Base-by-base conservation (phyloP, 2,888 invertebrate species). In the Druceiella hillmani region DNA sequence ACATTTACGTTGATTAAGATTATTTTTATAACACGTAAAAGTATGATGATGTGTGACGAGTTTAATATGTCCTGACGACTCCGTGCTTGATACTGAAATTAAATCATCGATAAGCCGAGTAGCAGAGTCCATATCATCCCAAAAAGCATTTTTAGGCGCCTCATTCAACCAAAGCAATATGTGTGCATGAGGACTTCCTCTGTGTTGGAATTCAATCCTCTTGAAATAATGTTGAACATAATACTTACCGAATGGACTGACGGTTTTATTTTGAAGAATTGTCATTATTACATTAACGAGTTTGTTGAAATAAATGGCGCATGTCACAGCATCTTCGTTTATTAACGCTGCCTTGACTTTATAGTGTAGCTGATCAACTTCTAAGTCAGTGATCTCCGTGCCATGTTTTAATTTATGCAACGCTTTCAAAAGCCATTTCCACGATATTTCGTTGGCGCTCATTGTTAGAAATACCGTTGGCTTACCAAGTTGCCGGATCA, bases 21-120 rank as follows among this genome's bases (percentile, higher is more conserved):
- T n/a, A n/a, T n/a, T n/a, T n/a, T n/a, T n/a, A n/a, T n/a, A n/a
- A 43, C 55, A 54, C 3, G 54, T 55, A 36, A 50, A 51, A 2
- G 54, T 55, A 36, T 55, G 55, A 12, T 51, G 51, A 37, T 57
- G 55, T 7, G 44, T 48, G 46, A 53, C 51, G 12, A 52, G 36
- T 24, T 44, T 39, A 10, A 47, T 49, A 38, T 50, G 36, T 6
- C 42, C 44, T 2, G 50, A 47, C 20, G 49, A 41, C 30, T 44
- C 44, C 6, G 24, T 11, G 12, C 28, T 36, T 1, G 45, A 42
- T 4, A 52, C 48, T 6, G 52, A 49, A 26, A 49, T 40, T 13
- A 53, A 32, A 27, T 14, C 5, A 40, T 57, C 50, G 9, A 55
- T 48, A 7, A 52, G 17, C 17, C 26, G 9, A 2, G 52, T 43